Evolutionary conservation across 2,888 invertebrate species (phyloP).

Genomic region (Plemyria rubiginata): DNA sequence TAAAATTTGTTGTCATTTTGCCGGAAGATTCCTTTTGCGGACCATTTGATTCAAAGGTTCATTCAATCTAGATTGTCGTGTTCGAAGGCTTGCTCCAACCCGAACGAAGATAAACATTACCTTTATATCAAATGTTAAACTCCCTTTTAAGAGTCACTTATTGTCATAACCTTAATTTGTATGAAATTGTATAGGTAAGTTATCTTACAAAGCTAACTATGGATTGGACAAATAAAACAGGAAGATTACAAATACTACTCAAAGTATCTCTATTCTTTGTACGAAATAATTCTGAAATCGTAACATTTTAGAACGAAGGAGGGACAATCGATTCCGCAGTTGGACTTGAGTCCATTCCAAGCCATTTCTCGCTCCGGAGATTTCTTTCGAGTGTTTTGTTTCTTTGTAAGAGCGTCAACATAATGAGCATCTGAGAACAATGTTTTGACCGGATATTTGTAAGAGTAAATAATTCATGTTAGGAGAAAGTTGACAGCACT

Average conservation of each 20-base stretch:
- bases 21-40: conserved; percentile 48
- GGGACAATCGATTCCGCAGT: conserved; percentile 46
- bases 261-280: conserved; percentile 12
- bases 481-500: conserved; percentile 44
- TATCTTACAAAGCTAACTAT: conserved; percentile 24
- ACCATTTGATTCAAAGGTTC: conserved; percentile 52
- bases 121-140: conserved; percentile 5
- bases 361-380: conserved; percentile 66
- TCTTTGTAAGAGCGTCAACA: conserved; percentile 62
- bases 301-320: conserved; percentile 32
- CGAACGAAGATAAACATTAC: conserved; percentile 13
- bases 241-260: conserved; percentile 25
- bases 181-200: conserved; percentile 33
- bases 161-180: conserved; percentile 33
- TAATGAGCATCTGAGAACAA: conserved; percentile 65
- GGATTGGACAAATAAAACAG: conserved; percentile 18
- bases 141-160: conserved; percentile 16
- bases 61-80: conserved; percentile 30
- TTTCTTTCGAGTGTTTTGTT: conserved; percentile 71
- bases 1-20: conserved; percentile 47
- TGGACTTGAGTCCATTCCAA: conserved; percentile 55
- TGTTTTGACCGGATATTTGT: conserved; percentile 69
- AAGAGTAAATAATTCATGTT: conserved; percentile 56
- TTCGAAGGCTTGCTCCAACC: conserved; percentile 11
- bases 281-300: conserved; percentile 33